Percentiles rank a stretch among this genome's conserved stretches.
Conservation (phyloP, 1,140 invertebrate species). For the Mycetomoellerius zeteki region DNA sequence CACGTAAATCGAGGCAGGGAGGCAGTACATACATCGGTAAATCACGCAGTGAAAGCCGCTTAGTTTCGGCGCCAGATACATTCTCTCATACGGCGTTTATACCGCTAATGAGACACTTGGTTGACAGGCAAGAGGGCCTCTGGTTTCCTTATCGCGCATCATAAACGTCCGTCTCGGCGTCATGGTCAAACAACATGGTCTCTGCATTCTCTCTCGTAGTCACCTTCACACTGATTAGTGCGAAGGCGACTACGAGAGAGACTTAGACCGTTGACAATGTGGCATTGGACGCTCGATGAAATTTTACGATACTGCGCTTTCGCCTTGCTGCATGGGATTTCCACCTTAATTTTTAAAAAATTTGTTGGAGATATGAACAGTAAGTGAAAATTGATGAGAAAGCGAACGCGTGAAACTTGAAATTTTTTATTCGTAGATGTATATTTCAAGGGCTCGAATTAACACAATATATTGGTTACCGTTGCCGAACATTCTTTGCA, state of each 20-base stretch:
- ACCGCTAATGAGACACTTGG: conserved; percentile 81
- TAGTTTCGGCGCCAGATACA: conserved; percentile 73
- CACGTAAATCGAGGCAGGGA: conserved; percentile 48
- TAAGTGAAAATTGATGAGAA: not conserved
- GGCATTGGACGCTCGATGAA: conserved; percentile 52
- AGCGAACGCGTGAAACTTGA: not conserved
- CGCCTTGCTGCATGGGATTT: not conserved
- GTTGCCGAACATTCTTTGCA: not conserved
- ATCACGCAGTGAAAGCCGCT: conserved; percentile 74
- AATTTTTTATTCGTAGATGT: not conserved
- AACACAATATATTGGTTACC: not conserved
- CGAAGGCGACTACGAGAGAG: too few relatives aligned
- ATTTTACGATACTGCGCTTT: conserved; percentile 67
- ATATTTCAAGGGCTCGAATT: not conserved
- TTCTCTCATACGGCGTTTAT: conserved; percentile 70
- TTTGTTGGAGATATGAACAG: not conserved
- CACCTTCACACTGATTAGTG: conserved; percentile 20
- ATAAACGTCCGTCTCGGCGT: conserved; percentile 68
- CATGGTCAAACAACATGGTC: conserved; percentile 1
- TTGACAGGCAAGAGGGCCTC: conserved; percentile 74
- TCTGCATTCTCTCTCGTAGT: conserved; percentile 50
- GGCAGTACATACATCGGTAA: conserved; percentile 52
- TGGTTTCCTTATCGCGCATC: conserved; percentile 80
- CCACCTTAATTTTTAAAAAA: not conserved
- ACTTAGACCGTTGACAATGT: conserved; percentile 20